Base-by-base conservation (phyloP, 2,113 vertebrate genomes). In the Zapornia atra region DNA sequence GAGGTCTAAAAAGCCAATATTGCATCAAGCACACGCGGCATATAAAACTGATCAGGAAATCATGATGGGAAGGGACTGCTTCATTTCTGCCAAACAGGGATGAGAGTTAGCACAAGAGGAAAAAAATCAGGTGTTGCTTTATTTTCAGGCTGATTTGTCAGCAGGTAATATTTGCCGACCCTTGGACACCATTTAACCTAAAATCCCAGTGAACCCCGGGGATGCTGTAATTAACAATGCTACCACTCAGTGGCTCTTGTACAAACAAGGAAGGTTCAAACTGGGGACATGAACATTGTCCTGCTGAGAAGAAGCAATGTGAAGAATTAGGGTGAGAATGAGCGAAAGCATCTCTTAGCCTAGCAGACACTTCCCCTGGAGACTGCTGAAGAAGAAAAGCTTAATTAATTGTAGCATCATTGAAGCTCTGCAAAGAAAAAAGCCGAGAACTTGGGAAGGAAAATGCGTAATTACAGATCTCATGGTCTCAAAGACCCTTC, bases 381-480 rank as follows among this genome's bases (percentile, higher is more conserved):
- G 57, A 92, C 38, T 69, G 71, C 77, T 84, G 87, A 90, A 80
- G 94, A 80, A 94, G n/a, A 57, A 87, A 75, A 71, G 26, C 48
- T 90, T 91, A 92, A 96, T 97, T 96, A 97, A 97, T 72, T 93
- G 56, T 71, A 88, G 69, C 69, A 84, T 38, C 68, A 81, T 7
- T 84, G 95, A 82, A 97, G 85, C 50, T 88, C 75, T 86, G 54
- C 57, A 82, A 71, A 48, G 50, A 82, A 92, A 94, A 90, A 71
- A 10, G 42, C 29, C 2, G 4, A 34, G 15, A 61, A 19, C 40
- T 36, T 11, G 40, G 26, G 56, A 82, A 31, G 44, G 6, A 29
- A 92, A 89, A 72, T 12, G 9, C 25, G 6, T 9, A 69, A 64
- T 1, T 53, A 42, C 26, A 25, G 12, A 29, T 44, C 50, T 81